Evolutionary conservation across 2,888 invertebrate species (phyloP), one percentile per base, ranked within the genome.

Genomic region (Cheilosia pagana): DNA sequence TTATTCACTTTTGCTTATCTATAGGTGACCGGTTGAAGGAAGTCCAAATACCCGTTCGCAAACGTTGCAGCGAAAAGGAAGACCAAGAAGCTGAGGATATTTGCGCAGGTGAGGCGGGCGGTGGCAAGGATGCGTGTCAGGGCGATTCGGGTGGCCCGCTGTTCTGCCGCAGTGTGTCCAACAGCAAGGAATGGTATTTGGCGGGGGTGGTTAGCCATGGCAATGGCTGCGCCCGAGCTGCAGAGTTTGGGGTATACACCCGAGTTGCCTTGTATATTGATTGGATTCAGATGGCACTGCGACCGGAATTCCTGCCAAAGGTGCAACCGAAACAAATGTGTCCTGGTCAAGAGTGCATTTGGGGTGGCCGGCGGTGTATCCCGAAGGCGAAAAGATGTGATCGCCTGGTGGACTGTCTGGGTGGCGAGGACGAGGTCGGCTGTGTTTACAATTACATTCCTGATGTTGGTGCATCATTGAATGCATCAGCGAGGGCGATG

Each of bases 181-280:
- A 94, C 88, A 91, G 93, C 0, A 93, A 94, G 83, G 95, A 95
- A 89, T 96, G 96, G 95, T 96, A 96, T 89, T 93, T 96, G 81
- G 96, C 95, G 5, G 97, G 97, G 0, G 94, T 97, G 63, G 96
- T 97, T 0, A 97, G 97, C 89, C 97, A 97, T 89, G 97, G 97
- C 25, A 95, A 96, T 88, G 97, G 97, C 3, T 97, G 97, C 91
- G 97, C 94, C 21, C 93, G 96, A 87, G 94, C 95, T 65, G 93
- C 94, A 81, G 96, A 97, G 90, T 96, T 96, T 19, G 97, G 97
- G 1, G 96, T 95, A 57, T 97, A 97, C 88, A 96, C 97, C 0
- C 93, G 95, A 91, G 95, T 97, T 21, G 94, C 95, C 86, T 92
- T 95, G 28, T 96, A 94, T 89, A 91, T 95, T n/a, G 93, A 94